Base-by-base conservation (phyloP, 2,797 vertebrate species). In the Gallinago solitaria region DNA sequence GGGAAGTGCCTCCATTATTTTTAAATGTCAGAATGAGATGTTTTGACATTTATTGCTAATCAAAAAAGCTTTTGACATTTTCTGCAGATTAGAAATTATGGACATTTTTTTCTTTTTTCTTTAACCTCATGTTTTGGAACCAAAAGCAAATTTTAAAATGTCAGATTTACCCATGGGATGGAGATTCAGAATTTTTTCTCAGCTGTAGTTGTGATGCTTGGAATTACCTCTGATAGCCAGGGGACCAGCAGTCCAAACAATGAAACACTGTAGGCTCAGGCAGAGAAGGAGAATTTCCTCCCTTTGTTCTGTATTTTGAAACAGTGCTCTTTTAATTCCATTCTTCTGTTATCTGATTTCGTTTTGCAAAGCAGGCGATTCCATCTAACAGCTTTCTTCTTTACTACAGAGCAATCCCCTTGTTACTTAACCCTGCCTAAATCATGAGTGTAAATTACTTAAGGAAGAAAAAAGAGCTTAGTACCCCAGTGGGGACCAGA, bases 41-140 rank as follows among this genome's bases (percentile, higher is more conserved):
- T 89, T 96, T 96, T 94, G 91, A 95, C 91, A 95, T 96, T 96
- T 94, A 56, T 63, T 95, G 74, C 87, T 92, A 96, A 90, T 89
- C 78, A 86, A 91, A 96, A 76, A 81, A 64, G 16, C 59, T 77
- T 93, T 53, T 90, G 83, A 94, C 92, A 93, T 96, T 96, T 95
- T 94, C 75, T 80, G 37, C 56, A 92, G 68, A 95, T 85, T 83
- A 93, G 60, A 89, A 94, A 92, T 84, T 87, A 79, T 61, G 67
- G 50, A 67, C 2, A 47, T 37, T 76, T 93, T 87, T 91, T 48
- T 48, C 43, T 81, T 94, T 37, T 83, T 90, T 67, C 70, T 87
- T 91, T 74, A 94, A 80, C 67, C 51, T 94, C 93, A 68, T 95
- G 48, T 87, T 81, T 96, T 96, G 90, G 90, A 96, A 82, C 48